Evolutionary conservation across 1,140 invertebrate species (phyloP).

Genomic region (Planococcus citri): DNA sequence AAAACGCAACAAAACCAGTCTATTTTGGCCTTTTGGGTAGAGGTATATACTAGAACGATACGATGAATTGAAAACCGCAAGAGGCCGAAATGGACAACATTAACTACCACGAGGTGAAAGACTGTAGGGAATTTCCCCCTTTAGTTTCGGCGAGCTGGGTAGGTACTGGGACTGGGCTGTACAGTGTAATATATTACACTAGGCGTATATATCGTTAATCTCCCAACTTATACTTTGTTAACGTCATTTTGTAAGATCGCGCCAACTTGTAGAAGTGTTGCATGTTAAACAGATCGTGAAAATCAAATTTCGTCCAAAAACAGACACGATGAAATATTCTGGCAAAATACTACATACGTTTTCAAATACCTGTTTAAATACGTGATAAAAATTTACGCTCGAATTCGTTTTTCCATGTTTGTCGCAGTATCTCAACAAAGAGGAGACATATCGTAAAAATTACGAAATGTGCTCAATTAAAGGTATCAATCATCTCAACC

Average conservation of each 20-base stretch:
- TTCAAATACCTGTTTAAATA: too few relatives aligned
- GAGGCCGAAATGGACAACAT: constrained; percentile 6
- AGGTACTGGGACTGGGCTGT: too few relatives aligned
- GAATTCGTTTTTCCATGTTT: too few relatives aligned
- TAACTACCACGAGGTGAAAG: not conserved
- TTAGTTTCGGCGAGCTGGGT: not conserved
- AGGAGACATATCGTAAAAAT: too few relatives aligned
- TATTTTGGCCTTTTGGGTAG: too few relatives aligned
- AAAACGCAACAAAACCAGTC: too few relatives aligned
- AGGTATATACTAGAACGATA: too few relatives aligned
- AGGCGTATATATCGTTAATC: constrained; percentile 6
- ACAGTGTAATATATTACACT: not conserved
- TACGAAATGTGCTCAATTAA: too few relatives aligned
- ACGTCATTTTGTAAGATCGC: not conserved
- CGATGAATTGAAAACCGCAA: constrained; percentile 2
- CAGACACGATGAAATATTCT: not conserved
- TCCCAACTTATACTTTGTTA: not conserved
- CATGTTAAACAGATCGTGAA: not conserved
- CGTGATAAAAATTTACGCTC: too few relatives aligned
- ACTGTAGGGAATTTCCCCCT: not conserved
- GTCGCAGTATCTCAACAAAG: too few relatives aligned
- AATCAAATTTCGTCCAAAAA: not conserved
- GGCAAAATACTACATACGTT: too few relatives aligned
- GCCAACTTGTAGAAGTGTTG: not conserved
- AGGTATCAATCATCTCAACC: too few relatives aligned